Percentiles rank a stretch among this genome's conserved stretches.
These are phyloP conservation scores for Salvelinus alpinus DNA, from an alignment of 2,113 vertebrate genomes.

Conservation along the genomic window DNA sequence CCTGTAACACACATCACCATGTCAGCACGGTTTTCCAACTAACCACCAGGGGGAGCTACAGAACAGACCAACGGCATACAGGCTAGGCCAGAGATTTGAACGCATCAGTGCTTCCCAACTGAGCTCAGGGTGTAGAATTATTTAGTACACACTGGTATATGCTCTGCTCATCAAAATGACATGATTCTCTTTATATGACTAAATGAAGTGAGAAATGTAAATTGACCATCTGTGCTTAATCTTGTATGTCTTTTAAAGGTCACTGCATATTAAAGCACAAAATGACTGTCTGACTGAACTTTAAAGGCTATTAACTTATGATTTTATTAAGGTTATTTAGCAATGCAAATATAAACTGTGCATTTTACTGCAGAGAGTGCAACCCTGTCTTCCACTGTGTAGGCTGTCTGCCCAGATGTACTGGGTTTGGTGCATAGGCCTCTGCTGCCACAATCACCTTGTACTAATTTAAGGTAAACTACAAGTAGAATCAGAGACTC, in stretches of 20 bases:
- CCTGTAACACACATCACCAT: not conserved
- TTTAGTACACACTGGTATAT: not conserved
- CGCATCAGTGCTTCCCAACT: not conserved
- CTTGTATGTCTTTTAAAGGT: not conserved
- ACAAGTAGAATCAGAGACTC: too few species aligned
- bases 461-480: too few species aligned
- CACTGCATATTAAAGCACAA: not conserved
- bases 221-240: not conserved
- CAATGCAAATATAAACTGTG: not conserved
- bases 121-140: not conserved
- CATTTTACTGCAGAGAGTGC: too few species aligned
- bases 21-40: not conserved
- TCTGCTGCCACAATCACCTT: too few species aligned
- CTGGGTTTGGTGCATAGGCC: too few species aligned
- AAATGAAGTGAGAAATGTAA: not conserved
- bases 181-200: not conserved
- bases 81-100: not conserved
- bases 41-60: slow-evolving; percentile 59
- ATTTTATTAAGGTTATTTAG: not conserved
- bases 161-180: not conserved
- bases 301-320: not conserved
- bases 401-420: too few species aligned
- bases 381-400: too few species aligned
- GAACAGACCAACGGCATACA: slow-evolving; percentile 24
- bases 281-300: not conserved